Base-by-base conservation (phyloP, 1,140 invertebrate species). In the Xylocopa sonorina region DNA sequence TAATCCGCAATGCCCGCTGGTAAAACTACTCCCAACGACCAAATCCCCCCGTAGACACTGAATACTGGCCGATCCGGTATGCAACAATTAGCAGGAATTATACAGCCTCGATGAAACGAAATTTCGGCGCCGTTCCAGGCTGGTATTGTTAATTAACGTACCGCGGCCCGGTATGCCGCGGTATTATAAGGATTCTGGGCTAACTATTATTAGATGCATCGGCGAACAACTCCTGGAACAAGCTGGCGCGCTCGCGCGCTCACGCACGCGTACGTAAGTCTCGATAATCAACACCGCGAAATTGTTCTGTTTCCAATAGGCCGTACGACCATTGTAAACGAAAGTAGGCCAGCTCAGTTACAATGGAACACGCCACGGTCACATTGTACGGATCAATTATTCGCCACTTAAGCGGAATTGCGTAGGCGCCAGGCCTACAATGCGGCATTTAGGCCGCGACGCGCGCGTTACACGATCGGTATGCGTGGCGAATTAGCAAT, bases 371-470 rank as follows among this genome's bases (percentile, higher is more conserved):
- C 77, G 75, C 69, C 58, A 80, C 81, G 74, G 83, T 77, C 80
- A 75, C 69, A 76, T 81, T 79, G 83, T 79, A 66, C 69, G 41
- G 81, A 86, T 86, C 84, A 86, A 86, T 86, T 86, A 86, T 86
- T 85, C 67, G 66, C 41, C 78, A 79, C 79, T 84, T 84, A 84
- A 84, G 69, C 62, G 78, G 83, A 80, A 75, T 84, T 83, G 78
- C 71, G 78, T 71, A 72, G 78, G 77, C 43, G 53, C 32, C 78
- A 18, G 29, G 48, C 58, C 43, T 55, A 84, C 83, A 84, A 84
- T 84, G 78, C 57, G 64, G 81, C 71, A 84, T 73, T 80, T 84
- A 68, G 78, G 60, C 71, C 53, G 82, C 78, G 53, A 84, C 60
- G 78, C 38, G 78, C 38, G 78, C 78, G 72, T 34, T 57, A 63